Base-by-base conservation (phyloP, 2,888 invertebrate species). In the Barypeithes pellucidus region DNA sequence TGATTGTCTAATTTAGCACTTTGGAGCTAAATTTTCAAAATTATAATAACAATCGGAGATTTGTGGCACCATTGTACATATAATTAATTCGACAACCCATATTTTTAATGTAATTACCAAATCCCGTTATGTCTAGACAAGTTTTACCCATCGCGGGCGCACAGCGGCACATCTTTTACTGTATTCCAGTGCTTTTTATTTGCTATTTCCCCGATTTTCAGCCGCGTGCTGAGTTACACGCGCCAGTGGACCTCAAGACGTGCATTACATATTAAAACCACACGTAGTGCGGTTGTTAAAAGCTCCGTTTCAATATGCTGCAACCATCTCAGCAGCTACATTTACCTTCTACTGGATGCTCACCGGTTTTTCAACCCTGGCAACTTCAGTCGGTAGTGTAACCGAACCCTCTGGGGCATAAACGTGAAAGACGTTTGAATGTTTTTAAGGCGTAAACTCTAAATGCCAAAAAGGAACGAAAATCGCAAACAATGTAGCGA, bases 181-280 rank as follows among this genome's bases (percentile, higher is more conserved):
- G 54, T 33, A 57, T 57, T 33, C 33, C 33, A 29, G 11, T 3
- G 33, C 18, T 67, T 70, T 47, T 60, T 74, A 70, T 70, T 61
- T 74, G 66, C 74, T 63, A 70, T 68, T 73, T 75, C 77, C 71
- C 74, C 78, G 78, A 79, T 78, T 79, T 79, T 77, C 77, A 77
- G 73, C 82, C 80, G 79, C 82, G 84, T 85, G 75, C 82, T 80
- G 79, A 83, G 84, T 85, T 85, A 85, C 84, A 84, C 84, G 85
- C 85, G 83, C 81, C 83, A 82, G 82, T 83, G 82, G 84, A 82
- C 83, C 80, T 79, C 68, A 78, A 72, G 73, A 82, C 82, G 82
- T 81, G 82, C 78, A 52, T 67, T 36, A 70, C 80, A 81, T 84
- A 81, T 80, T 76, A 79, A 83, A 80, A 72, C 76, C 67, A 76